phyloP scores from a whole-genome alignment of 2,888 invertebrate species.

The Stenolophus ochropezus region DNA sequence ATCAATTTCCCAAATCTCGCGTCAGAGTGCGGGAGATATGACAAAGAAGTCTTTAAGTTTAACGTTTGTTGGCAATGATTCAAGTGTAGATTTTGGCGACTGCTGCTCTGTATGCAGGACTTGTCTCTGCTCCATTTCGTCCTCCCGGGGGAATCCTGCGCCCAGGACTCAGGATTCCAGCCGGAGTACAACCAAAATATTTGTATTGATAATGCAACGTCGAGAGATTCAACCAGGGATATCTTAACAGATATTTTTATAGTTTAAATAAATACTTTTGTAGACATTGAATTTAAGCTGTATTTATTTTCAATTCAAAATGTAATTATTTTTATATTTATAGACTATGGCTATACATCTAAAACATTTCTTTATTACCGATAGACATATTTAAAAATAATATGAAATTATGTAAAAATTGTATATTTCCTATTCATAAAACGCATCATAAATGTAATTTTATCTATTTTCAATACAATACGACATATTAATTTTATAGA shows the following conservation, averaged over 20 bases:
- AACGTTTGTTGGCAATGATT: conserved; percentile 30
- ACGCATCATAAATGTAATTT: neutral
- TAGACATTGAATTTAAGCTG: neutral
- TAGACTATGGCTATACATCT: no score
- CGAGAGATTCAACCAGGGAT: neutral
- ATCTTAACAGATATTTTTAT: neutral
- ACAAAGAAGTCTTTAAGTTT: conserved; percentile 4
- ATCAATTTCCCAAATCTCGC: neutral
- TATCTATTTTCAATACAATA: neutral
- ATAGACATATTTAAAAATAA: no score
- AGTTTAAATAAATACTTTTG: neutral
- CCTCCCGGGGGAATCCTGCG: neutral
- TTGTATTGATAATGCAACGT: conserved; percentile 1
- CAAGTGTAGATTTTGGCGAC: conserved; percentile 8
- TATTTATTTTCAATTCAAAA: no score
- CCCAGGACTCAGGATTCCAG: neutral
- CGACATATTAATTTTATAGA: neutral
- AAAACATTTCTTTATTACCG: no score
- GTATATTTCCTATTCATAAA: no score
- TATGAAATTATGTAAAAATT: no score
- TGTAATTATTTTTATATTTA: no score
- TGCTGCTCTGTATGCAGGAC: conserved; percentile 15
- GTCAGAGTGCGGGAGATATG: conserved; percentile 2
- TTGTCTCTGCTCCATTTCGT: conserved; percentile 33
- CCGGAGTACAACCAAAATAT: neutral